Conservation (phyloP, 37 sponge, comb jelly and placozoan species). For the Crambe crambe region DNA sequence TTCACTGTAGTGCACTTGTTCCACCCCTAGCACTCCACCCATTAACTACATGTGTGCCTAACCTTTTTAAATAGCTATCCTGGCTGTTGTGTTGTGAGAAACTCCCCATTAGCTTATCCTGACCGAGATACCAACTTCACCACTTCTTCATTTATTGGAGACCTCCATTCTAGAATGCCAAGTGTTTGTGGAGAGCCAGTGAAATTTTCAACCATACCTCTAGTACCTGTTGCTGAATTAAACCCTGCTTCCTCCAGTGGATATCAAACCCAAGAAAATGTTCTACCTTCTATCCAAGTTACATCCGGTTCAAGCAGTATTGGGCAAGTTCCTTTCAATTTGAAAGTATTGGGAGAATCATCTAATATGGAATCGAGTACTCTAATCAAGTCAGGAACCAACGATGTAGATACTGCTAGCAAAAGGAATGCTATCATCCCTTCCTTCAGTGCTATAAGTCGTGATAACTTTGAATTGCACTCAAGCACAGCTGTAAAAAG, state of each 20-base stretch:
- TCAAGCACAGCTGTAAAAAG: no score
- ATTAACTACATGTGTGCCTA: not conserved
- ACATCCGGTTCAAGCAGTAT: no score
- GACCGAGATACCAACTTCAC: constrained; percentile 24
- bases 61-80: constrained; percentile 59
- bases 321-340: no score
- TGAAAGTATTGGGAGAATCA: no score
- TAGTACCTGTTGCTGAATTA: constrained; percentile 22
- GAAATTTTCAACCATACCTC: constrained; percentile 24
- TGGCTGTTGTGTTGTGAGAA: constrained; percentile 68
- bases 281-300: no score
- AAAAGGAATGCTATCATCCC: no score
- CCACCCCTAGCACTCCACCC: not conserved
- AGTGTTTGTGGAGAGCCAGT: constrained; percentile 49
- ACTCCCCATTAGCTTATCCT: constrained; percentile 36
- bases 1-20: not conserved
- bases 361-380: no score
- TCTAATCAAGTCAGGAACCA: no score
- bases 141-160: constrained; percentile 45
- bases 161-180: constrained; percentile 54
- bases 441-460: no score
- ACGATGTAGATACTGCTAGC: not conserved
- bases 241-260: no score
- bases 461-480: no score
- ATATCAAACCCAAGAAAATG: no score